These are phyloP conservation scores for Zaprionus tsacasi DNA, from an alignment of 1,140 invertebrate species.

Conservation along the genomic window DNA sequence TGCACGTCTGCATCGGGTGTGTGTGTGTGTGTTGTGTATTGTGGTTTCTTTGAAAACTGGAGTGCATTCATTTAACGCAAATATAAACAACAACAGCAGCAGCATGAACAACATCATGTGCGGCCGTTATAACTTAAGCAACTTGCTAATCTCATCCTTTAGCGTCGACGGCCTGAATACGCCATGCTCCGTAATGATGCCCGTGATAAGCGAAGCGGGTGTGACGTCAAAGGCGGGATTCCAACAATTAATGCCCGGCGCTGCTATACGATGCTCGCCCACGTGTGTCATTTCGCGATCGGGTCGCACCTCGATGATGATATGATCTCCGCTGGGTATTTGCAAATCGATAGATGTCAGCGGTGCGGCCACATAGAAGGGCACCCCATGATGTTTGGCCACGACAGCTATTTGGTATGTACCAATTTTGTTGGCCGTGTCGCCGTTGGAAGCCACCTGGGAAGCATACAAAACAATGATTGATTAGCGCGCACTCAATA, in stretches of 20 bases:
- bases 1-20: slow-evolving; percentile 4
- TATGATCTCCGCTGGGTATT: slow-evolving; percentile 91
- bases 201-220: slow-evolving; percentile 96
- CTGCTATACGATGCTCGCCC: slow-evolving; percentile 92
- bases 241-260: slow-evolving; percentile 96
- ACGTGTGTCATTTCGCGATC: slow-evolving; percentile 95
- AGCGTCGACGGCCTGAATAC: slow-evolving; percentile 88
- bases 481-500: not conserved
- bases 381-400: slow-evolving; percentile 95
- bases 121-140: slow-evolving; percentile 68
- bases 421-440: slow-evolving; percentile 99
- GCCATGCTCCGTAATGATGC: slow-evolving; percentile 97
- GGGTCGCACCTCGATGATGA: slow-evolving; percentile 97
- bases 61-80: slow-evolving; percentile 48
- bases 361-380: slow-evolving; percentile 98
- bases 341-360: slow-evolving; percentile 95
- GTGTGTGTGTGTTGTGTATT: slow-evolving; percentile 10
- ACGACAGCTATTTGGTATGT: slow-evolving; percentile 98
- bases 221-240: slow-evolving; percentile 99
- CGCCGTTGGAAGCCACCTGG: slow-evolving; percentile 95
- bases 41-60: slow-evolving; percentile 32
- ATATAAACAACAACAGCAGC: slow-evolving; percentile 32
- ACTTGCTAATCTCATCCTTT: slow-evolving; percentile 67
- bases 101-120: slow-evolving; percentile 1
- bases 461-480: not conserved